Conservation (phyloP, 2,113 vertebrate genomes). For the Leucosticte australis region DNA sequence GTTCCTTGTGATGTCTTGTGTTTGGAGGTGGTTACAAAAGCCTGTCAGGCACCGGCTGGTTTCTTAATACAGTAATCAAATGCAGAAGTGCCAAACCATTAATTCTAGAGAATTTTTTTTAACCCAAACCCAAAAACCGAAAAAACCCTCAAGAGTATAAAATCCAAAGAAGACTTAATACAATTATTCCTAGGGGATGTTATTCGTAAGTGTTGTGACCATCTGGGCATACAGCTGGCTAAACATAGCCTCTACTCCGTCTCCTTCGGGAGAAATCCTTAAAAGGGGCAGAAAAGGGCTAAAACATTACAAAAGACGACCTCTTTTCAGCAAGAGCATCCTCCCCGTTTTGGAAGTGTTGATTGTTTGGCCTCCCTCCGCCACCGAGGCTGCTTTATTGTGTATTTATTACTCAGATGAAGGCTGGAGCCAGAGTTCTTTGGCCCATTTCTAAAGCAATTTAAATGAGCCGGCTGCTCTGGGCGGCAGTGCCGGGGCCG, state of each 20-base stretch:
- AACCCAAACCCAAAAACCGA: background rate
- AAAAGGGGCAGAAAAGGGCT: constrained; percentile 63
- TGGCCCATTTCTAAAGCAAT: constrained; percentile 56
- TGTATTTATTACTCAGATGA: constrained; percentile 60
- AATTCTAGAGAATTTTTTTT: background rate
- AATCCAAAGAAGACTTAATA: constrained; percentile 17
- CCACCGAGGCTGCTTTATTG: constrained; percentile 58
- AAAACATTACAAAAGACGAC: constrained; percentile 57
- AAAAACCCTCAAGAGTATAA: background rate
- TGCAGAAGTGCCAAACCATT: background rate
- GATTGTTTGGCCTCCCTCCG: constrained; percentile 59
- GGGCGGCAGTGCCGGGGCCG: background rate
- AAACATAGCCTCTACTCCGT: constrained; percentile 46
- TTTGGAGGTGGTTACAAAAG: constrained; percentile 45
- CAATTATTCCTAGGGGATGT: constrained; percentile 40
- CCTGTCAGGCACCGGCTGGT: background rate
- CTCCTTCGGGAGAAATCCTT: constrained; percentile 58
- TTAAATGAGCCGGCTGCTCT: constrained; percentile 32
- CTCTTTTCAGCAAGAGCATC: constrained; percentile 57
- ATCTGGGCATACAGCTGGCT: constrained; percentile 73
- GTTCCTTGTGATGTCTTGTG: background rate
- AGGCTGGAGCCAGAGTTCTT: constrained; percentile 52
- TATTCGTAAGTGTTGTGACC: constrained; percentile 40
- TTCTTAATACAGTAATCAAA: constrained; percentile 20
- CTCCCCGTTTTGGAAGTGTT: constrained; percentile 68